These are phyloP conservation scores for Sitobion miscanthi DNA, from an alignment of 1,140 invertebrate genomes.

Conservation along the genomic window DNA sequence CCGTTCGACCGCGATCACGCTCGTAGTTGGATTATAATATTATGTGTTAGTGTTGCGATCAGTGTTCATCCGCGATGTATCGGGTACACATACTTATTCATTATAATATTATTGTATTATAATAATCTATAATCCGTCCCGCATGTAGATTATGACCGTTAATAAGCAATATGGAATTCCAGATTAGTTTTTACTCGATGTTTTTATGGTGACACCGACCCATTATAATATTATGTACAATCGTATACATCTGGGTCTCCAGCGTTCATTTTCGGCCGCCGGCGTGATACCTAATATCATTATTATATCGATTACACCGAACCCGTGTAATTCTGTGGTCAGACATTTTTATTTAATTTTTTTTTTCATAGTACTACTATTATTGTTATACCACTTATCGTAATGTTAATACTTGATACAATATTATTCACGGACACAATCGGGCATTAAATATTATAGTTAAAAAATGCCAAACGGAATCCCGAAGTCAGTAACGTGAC, in stretches of 20 bases:
- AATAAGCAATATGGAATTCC: not conserved
- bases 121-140: not conserved
- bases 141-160: not conserved
- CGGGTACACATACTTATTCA: not conserved
- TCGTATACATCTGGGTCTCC: not conserved
- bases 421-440: not conserved
- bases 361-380: not conserved
- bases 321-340: not conserved
- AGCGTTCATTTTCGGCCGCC: not conserved
- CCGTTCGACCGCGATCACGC: not conserved
- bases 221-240: not conserved
- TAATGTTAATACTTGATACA: not conserved
- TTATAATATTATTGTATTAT: not conserved
- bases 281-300: not conserved
- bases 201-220: not conserved
- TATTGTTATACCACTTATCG: not conserved
- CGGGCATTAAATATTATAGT: not conserved
- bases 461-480: not conserved
- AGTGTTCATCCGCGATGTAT: not conserved
- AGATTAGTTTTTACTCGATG: not conserved
- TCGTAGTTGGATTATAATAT: not conserved
- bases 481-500: no score
- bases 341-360: constrained; percentile 3
- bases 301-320: not conserved
- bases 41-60: not conserved